Conservation (phyloP, 2,113 vertebrate genomes). For the Hypanus sabinus region DNA sequence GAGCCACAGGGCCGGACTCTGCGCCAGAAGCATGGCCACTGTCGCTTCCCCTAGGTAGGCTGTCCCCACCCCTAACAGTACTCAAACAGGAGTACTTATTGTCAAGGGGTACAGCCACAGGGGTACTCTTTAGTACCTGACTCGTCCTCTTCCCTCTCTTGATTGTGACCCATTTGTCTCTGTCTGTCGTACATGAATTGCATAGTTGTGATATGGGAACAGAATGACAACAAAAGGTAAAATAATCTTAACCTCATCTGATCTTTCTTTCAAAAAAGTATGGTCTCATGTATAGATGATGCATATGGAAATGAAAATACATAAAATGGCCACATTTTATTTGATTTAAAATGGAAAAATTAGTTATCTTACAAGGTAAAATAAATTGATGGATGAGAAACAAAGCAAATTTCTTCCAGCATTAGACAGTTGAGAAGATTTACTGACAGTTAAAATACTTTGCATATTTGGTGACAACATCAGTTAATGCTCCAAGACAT, state of each 20-base stretch:
- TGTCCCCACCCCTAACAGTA: too few species aligned
- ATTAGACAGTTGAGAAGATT: slow-evolving; percentile 3
- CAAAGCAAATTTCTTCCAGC: background rate
- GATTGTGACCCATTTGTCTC: too few species aligned
- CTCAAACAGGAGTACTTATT: too few species aligned
- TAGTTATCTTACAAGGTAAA: background rate
- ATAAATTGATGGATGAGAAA: background rate
- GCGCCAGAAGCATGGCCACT: too few species aligned
- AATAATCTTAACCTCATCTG: background rate
- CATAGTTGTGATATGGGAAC: background rate
- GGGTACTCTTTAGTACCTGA: too few species aligned
- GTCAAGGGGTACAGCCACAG: too few species aligned
- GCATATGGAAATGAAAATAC: background rate
- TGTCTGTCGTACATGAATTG: background rate
- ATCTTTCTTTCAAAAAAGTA: background rate
- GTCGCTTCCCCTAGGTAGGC: too few species aligned
- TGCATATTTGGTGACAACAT: background rate
- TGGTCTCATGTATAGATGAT: background rate
- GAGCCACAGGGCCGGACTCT: too few species aligned
- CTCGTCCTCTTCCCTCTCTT: too few species aligned
- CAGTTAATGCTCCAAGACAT: background rate
- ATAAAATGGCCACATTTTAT: background rate
- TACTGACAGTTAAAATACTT: background rate
- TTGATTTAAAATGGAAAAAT: background rate
- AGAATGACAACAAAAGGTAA: background rate